Evolutionary conservation across 2,113 vertebrate genomes (phyloP).

Genomic region (Candoia aspera): DNA sequence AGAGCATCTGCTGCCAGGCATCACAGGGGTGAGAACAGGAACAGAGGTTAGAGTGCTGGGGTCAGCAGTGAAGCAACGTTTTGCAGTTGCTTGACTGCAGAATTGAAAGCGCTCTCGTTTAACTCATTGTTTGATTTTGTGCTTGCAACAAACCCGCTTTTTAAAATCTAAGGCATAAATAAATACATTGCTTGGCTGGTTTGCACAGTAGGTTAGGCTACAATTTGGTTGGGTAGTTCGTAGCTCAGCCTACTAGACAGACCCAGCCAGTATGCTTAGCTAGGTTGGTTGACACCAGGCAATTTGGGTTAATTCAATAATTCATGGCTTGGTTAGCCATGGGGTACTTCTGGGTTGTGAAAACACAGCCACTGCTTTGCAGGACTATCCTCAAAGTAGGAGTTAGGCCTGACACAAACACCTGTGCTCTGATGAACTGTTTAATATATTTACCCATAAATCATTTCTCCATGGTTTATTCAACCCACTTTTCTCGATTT

Average conservation of each 20-base stretch:
- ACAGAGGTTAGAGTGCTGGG: neutral
- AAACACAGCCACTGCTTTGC: neutral
- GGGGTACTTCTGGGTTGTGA: neutral
- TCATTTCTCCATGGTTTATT: neutral
- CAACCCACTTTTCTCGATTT: neutral
- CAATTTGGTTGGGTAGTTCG: neutral
- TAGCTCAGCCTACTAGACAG: neutral
- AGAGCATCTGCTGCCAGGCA: slow-evolving; percentile 15
- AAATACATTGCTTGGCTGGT: neutral
- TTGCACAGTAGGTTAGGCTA: neutral
- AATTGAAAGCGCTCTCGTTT: neutral
- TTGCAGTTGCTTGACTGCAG: neutral
- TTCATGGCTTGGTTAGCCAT: neutral
- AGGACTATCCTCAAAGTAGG: neutral
- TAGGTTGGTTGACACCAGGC: neutral
- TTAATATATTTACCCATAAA: neutral
- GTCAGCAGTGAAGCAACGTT: neutral
- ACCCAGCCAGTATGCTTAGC: neutral
- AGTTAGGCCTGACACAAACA: neutral
- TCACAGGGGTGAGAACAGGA: neutral
- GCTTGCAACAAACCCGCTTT: neutral
- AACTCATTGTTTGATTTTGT: neutral
- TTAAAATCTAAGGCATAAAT: neutral
- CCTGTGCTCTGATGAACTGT: neutral
- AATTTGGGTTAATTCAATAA: neutral